Evolutionary conservation across 2,113 vertebrate genomes (phyloP).

Genomic region (Ictalurus furcatus): DNA sequence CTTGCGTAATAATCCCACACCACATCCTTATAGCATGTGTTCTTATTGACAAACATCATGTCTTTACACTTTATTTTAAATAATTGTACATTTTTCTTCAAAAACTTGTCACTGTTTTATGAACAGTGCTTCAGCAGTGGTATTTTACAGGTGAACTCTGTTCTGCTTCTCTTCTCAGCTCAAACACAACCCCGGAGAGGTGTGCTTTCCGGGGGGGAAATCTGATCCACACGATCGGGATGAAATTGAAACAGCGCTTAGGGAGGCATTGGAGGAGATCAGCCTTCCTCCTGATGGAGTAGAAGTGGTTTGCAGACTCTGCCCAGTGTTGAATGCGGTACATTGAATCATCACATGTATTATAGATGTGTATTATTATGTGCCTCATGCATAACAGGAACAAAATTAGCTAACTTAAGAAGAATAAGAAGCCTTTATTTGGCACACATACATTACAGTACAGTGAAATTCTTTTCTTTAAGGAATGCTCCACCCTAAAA

Average conservation of each 20-base stretch:
- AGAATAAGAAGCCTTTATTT: not conserved
- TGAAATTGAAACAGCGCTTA: slow-evolving; percentile 84
- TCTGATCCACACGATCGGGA: slow-evolving; percentile 77
- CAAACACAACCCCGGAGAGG: slow-evolving; percentile 81
- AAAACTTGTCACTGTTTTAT: not conserved
- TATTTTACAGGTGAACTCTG: too few relatives aligned
- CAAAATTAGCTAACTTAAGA: not conserved
- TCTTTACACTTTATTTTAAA: not conserved
- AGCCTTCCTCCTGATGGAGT: slow-evolving; percentile 79
- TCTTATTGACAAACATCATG: not conserved
- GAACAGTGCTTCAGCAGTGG: not conserved
- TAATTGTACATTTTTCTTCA: not conserved
- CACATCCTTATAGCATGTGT: not conserved
- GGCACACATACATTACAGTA: not conserved
- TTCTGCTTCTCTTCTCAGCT: slow-evolving; percentile 70
- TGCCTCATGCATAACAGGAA: not conserved
- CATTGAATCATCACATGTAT: not conserved
- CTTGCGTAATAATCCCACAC: not conserved
- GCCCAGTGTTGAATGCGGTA: slow-evolving; percentile 78
- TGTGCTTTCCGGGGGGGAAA: slow-evolving; percentile 94
- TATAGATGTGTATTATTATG: not conserved
- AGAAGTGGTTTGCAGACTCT: slow-evolving; percentile 81
- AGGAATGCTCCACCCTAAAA: too few relatives aligned
- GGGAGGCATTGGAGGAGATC: slow-evolving; percentile 90
- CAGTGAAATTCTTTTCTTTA: not conserved